A percentile compares a stretch with the other conserved stretches of the same genome.
Conservation (phyloP, 2,113 vertebrate species). For the Eupsittula cactorum region DNA sequence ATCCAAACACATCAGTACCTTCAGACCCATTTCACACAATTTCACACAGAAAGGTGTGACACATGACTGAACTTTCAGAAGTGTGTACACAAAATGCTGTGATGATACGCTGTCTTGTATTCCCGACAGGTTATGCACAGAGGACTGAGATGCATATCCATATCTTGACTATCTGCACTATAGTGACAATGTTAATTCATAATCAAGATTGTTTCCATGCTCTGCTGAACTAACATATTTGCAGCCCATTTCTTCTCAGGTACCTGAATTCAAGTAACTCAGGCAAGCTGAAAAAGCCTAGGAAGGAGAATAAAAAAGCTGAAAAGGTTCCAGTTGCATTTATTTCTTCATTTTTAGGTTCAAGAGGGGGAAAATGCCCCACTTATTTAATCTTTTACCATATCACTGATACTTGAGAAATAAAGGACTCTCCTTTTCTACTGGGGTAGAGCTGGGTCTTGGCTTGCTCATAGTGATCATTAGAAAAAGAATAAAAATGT, state of each 20-base stretch:
- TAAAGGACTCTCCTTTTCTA: neutral
- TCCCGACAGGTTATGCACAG: neutral
- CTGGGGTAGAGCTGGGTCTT: neutral
- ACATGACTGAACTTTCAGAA: neutral
- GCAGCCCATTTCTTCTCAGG: neutral
- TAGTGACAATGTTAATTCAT: too few relatives aligned
- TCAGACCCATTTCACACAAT: neutral
- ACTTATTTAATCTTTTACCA: neutral
- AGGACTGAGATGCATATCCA: neutral
- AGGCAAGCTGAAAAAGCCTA: neutral
- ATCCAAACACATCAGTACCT: neutral
- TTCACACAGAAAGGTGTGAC: rapidly evolving
- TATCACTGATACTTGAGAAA: neutral
- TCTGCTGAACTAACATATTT: neutral
- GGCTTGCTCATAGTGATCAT: neutral
- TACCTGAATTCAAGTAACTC: neutral
- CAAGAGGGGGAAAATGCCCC: rapidly evolving
- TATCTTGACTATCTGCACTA: neutral
- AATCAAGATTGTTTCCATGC: neutral
- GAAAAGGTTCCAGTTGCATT: neutral
- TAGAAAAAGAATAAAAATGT: neutral
- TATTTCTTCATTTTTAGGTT: neutral
- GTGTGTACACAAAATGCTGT: neutral
- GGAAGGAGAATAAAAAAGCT: neutral
- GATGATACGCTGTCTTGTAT: rapidly evolving